A percentile compares a stretch with the other conserved stretches of the same genome.
Conservation (phyloP, 2,797 vertebrate genomes). For the Chrosomus eos region DNA sequence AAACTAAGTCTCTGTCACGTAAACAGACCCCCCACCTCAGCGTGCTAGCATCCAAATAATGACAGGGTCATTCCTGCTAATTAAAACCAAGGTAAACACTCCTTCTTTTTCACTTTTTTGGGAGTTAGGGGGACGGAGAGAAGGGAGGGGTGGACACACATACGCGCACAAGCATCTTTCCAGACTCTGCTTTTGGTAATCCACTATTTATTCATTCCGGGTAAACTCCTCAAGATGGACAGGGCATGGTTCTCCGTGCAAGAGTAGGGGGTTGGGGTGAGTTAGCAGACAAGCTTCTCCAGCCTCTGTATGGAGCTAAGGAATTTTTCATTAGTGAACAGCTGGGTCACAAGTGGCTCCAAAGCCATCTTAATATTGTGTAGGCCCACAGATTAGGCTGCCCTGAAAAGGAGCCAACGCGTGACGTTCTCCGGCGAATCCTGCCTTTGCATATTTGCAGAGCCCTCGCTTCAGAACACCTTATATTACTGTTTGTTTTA, state of each 20-base stretch:
- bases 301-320: constrained; percentile 89
- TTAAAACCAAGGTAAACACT: constrained; percentile 98
- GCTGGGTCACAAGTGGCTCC: constrained; percentile 95
- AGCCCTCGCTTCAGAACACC: constrained; percentile 85
- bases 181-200: constrained; percentile 88
- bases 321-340: constrained; percentile 99
- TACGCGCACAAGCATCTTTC: constrained; percentile 74
- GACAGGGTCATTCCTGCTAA: constrained; percentile 91
- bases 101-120: constrained; percentile 83
- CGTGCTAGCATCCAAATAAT: constrained; percentile 81
- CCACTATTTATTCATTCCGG: constrained; percentile 91
- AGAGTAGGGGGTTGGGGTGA: constrained; percentile 50
- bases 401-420: constrained; percentile 84
- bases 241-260: constrained; percentile 75
- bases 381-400: constrained; percentile 87
- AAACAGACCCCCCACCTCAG: constrained; percentile 84
- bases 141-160: constrained; percentile 78
- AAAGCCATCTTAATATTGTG: constrained; percentile 97
- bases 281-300: constrained; percentile 66
- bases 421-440: constrained; percentile 85
- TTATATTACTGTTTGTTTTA: constrained; percentile 86
- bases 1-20: constrained; percentile 87
- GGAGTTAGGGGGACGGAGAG: constrained; percentile 71
- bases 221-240: constrained; percentile 94
- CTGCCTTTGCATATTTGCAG: constrained; percentile 90